These are phyloP conservation scores for Schizothorax lantsangensis DNA, from an alignment of 2,797 vertebrate species.

Conservation along the genomic window DNA sequence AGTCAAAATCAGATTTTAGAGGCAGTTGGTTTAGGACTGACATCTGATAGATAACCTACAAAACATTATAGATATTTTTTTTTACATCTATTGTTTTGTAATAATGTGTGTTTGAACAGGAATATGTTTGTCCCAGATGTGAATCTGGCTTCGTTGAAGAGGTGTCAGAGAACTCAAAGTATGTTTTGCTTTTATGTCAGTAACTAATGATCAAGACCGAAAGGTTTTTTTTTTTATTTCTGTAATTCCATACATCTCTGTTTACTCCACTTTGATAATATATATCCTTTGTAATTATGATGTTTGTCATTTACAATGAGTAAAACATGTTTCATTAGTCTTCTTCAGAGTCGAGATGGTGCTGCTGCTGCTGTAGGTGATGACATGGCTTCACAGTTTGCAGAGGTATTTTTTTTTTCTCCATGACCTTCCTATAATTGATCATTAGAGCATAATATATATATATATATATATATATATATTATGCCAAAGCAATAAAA, in stretches of 20 bases:
- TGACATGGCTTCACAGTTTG: conserved; percentile 81
- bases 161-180: conserved; percentile 90
- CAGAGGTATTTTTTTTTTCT: conserved; percentile 77
- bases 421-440: not conserved
- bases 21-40: not conserved
- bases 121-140: conserved; percentile 88
- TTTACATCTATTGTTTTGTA: not conserved
- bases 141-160: conserved; percentile 93
- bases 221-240: not conserved
- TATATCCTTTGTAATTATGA: not conserved
- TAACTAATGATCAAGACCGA: not conserved
- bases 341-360: conserved; percentile 77
- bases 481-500: not conserved
- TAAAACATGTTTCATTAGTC: conserved; percentile 71
- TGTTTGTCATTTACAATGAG: not conserved
- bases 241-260: not conserved
- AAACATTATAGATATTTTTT: not conserved
- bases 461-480: not conserved
- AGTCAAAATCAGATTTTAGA: not conserved
- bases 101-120: conserved; percentile 71
- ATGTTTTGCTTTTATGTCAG: conserved; percentile 7
- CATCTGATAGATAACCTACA: not conserved
- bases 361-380: conserved; percentile 67
- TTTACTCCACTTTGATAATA: not conserved
- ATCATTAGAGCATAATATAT: not conserved